Evolutionary conservation across 2,797 vertebrate species (phyloP).

Genomic region (Manis javanica): DNA sequence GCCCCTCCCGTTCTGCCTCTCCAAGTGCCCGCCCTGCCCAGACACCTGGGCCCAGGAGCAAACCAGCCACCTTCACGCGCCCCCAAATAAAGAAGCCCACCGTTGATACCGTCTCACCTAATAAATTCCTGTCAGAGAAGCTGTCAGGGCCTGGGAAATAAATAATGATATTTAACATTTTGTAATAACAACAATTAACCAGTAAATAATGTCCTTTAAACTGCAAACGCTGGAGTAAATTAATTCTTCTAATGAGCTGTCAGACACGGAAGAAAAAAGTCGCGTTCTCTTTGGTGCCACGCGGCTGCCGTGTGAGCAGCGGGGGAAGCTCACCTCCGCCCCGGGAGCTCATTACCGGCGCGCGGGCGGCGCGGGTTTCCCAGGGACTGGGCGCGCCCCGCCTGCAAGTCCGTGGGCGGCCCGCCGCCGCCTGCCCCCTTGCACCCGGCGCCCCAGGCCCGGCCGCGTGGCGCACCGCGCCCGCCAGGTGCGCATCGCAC

Average conservation of each 20-base stretch:
- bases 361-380: slow-evolving; percentile 39
- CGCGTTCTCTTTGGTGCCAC: slow-evolving; percentile 65
- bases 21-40: not conserved
- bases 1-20: not conserved
- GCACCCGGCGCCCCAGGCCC: not conserved
- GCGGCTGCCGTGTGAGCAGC: slow-evolving; percentile 73
- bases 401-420: slow-evolving; percentile 52
- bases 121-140: slow-evolving; percentile 80
- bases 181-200: slow-evolving; percentile 87
- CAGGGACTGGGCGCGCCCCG: not conserved
- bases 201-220: slow-evolving; percentile 87
- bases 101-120: slow-evolving; percentile 61
- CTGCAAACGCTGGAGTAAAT: slow-evolving; percentile 85
- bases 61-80: not conserved
- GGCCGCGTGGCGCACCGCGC: not conserved
- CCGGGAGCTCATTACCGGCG: slow-evolving; percentile 70
- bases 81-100: not conserved
- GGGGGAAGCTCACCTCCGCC: slow-evolving; percentile 65
- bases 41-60: not conserved
- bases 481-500: not conserved
- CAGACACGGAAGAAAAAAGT: slow-evolving; percentile 78
- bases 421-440: not conserved
- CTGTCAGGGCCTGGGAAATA: slow-evolving; percentile 82
- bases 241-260: slow-evolving; percentile 88
- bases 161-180: slow-evolving; percentile 88